Evolutionary conservation across 1,140 invertebrate genomes (phyloP), one percentile per base, ranked within the genome.

Genomic region (Polyergus mexicanus): DNA sequence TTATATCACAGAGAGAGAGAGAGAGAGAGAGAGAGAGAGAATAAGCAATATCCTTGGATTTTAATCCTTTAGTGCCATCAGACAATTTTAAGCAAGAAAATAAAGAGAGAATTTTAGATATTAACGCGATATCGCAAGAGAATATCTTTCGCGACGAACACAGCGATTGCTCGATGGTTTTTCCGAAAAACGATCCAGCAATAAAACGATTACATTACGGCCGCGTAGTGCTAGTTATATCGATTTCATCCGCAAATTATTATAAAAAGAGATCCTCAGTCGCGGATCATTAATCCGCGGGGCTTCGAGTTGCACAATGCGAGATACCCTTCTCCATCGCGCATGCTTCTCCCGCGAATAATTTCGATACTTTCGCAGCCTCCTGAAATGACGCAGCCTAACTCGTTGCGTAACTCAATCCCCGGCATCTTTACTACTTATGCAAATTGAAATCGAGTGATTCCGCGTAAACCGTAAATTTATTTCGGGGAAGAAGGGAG

Each of bases 181-280:
- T 83, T 83, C 68, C 68, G 78, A 72, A 83, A 83, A 83, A 83
- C 38, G 78, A 83, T 83, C 78, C 78, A 47, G 78, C 78, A 60
- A 71, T 83, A 83, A 83, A 83, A 83, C 68, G 78, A 74, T 60
- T 47, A 83, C 25, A 69, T 83, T 63, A 72, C 44, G 56, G 47
- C 69, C 62, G 60, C 80, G 51, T 74, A 74, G 38, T 74, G 22
- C 25, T 69, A 72, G 78, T 83, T 83, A 83, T 83, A 83, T 74
- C 78, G 78, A 3, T 83, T 83, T 83, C 78, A 83, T 83, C 38
- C 68, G 68, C 68, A 41, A 51, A 81, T 81, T 72, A 81, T 81
- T 51, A 72, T 81, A 81, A 74, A 72, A 47, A 74, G 68, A 47
- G 38, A 72, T 72, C 66, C 78, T 69, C 68, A n/a, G 35, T 11